A percentile compares a stretch with the other conserved stretches of the same genome.
Evolutionary conservation across 2,797 vertebrate genomes (phyloP).

Genomic region (Smutsia gigantea): DNA sequence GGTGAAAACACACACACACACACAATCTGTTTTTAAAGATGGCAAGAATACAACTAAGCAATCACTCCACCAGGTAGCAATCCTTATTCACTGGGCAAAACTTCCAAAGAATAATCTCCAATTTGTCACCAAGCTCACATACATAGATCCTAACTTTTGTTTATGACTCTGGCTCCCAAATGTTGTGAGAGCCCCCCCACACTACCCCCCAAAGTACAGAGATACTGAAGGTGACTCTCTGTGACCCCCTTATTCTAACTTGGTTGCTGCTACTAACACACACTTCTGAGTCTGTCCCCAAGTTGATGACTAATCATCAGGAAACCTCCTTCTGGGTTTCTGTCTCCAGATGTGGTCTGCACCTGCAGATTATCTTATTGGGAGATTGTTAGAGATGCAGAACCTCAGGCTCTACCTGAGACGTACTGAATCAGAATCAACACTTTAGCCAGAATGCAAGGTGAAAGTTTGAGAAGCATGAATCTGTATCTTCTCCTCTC

Average conservation of each 20-base stretch:
- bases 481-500: neutral
- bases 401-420: neutral
- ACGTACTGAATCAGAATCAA: neutral
- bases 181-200: neutral
- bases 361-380: neutral
- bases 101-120: neutral
- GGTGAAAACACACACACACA: neutral
- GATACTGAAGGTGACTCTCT: neutral
- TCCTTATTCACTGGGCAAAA: neutral
- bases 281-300: neutral
- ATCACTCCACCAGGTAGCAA: neutral
- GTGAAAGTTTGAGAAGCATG: neutral
- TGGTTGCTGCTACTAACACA: neutral
- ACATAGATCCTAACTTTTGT: neutral
- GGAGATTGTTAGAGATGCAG: neutral
- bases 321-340: neutral
- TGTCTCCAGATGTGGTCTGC: neutral
- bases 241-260: neutral
- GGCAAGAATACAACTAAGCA: neutral
- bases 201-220: neutral
- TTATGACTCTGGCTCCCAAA: neutral
- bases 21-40: neutral
- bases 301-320: neutral
- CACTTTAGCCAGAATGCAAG: neutral
- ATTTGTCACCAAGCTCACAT: neutral